Evolutionary conservation across 2,113 vertebrate species (phyloP).

Genomic region (Piprites chloris): DNA sequence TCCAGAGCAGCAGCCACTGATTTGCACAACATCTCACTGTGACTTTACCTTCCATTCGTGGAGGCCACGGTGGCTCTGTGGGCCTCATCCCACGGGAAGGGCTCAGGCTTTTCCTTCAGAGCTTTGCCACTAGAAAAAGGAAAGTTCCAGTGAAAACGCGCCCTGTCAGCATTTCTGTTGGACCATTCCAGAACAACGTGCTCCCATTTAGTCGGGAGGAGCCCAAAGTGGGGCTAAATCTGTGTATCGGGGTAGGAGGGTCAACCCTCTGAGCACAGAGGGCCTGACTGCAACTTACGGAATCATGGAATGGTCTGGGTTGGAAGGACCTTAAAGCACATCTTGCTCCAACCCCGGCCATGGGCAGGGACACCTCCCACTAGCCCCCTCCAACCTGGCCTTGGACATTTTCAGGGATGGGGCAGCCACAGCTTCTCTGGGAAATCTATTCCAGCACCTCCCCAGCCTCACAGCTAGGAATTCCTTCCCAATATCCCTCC

Average conservation of each 20-base stretch:
- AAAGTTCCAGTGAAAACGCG: not conserved
- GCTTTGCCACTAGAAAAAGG: not conserved
- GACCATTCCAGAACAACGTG: not conserved
- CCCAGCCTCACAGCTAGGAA: not conserved
- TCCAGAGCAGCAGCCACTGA: not conserved
- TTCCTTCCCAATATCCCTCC: not conserved
- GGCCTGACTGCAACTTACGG: not conserved
- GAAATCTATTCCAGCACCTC: not conserved
- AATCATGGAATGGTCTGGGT: not conserved
- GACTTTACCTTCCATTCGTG: not conserved
- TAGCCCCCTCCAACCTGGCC: not conserved
- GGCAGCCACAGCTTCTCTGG: not conserved
- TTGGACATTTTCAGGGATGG: not conserved
- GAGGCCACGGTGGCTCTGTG: not conserved
- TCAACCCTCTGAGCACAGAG: accelerated
- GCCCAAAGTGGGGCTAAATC: not conserved
- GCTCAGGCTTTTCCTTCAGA: not conserved
- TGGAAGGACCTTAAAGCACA: not conserved
- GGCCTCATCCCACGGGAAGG: not conserved
- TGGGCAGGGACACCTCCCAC: not conserved
- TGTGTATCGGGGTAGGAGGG: accelerated
- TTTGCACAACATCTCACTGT: not conserved
- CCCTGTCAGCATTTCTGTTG: not conserved
- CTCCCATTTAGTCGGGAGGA: not conserved
- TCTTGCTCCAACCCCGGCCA: not conserved